Base-by-base conservation (phyloP, 2,888 invertebrate genomes). In the Morinoia aosen region DNA sequence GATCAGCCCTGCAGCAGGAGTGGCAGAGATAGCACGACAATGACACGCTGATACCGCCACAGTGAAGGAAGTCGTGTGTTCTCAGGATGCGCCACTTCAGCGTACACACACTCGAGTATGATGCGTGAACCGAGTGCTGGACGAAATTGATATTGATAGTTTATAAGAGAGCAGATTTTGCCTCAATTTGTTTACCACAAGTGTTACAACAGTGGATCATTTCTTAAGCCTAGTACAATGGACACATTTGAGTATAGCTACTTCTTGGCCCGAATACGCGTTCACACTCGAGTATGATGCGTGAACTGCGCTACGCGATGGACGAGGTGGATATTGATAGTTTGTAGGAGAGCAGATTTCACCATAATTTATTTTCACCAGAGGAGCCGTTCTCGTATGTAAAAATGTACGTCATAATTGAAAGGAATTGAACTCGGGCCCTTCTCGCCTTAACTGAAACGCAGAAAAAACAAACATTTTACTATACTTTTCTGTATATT, bases 1-100 rank as follows among this genome's bases (percentile, higher is more conserved):
- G 76, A 76, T 76, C 76, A 76, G 76, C 76, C 76, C 76, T 76
- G 25, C 76, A 76, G 76, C 76, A 76, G 76, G 76, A 33, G 76
- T 76, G 33, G 76, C 76, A 33, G 76, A 76, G 76, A 76, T 33
- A 76, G 76, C 25, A 33, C 76, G 76, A 76, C 76, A 76, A 76
- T 76, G 76, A 76, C 76, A 76, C 76, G 10, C 76, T 76, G 76
- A 76, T 76, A 76, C 25, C 76, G 76, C 76, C 10, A 33, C 33
- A 76, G 33, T 76, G 76, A 33, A 76, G 33, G 76, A 76, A 76
- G 76, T 76, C 76, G 76, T 76, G 76, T 76, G 76, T 76, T 76
- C 61, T 76, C 25, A 33, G 33, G 33, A 76, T 33, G 76, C 76
- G 33, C 33, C 8, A 76, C 25, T 76, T 76, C 10, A 76, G 76